Percentiles rank a stretch among this genome's conserved stretches.
Conservation (phyloP, 2,888 invertebrate species). For the Cosmia pyralina region DNA sequence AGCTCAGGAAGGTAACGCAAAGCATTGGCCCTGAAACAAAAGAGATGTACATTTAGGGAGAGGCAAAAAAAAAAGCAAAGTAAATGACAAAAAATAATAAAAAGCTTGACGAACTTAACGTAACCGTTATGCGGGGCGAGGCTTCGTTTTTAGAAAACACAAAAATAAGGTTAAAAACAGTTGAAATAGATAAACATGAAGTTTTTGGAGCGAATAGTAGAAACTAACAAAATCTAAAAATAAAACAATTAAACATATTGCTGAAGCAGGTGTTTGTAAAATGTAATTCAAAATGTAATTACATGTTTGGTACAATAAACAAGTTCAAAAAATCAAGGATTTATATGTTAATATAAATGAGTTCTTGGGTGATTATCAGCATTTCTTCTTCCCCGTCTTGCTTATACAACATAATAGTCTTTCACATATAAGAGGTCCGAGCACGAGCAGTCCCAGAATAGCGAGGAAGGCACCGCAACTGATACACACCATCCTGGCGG, state of each 20-base stretch:
- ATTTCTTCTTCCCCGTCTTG: slow-evolving; percentile 1
- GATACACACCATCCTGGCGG: slow-evolving; percentile 44
- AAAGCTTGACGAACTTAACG: slow-evolving; percentile 52
- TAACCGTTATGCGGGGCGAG: slow-evolving; percentile 34
- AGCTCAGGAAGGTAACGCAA: slow-evolving; percentile 48
- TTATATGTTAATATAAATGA: not conserved
- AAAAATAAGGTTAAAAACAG: slow-evolving; percentile 5
- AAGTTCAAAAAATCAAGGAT: not conserved
- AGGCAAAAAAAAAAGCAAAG: slow-evolving; percentile 10
- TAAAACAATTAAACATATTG: slow-evolving; percentile 1
- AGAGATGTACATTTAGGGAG: slow-evolving; percentile 41
- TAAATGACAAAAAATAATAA: slow-evolving; percentile 45
- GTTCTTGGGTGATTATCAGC: not conserved
- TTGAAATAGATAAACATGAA: slow-evolving; percentile 8
- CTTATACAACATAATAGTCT: slow-evolving; percentile 35
- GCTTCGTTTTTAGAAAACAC: slow-evolving; percentile 46
- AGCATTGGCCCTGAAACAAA: slow-evolving; percentile 68
- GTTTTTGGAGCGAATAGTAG: not conserved
- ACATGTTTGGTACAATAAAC: slow-evolving; percentile 14
- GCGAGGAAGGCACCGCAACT: slow-evolving; percentile 33
- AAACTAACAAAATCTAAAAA: slow-evolving; percentile 15
- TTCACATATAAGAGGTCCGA: slow-evolving; percentile 55
- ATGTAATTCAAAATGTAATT: slow-evolving; percentile 32
- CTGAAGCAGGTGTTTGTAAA: not conserved
- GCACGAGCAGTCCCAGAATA: slow-evolving; percentile 35